phyloP scores from a whole-genome alignment of 2,113 vertebrate genomes.

The Tiliqua scincoides region DNA sequence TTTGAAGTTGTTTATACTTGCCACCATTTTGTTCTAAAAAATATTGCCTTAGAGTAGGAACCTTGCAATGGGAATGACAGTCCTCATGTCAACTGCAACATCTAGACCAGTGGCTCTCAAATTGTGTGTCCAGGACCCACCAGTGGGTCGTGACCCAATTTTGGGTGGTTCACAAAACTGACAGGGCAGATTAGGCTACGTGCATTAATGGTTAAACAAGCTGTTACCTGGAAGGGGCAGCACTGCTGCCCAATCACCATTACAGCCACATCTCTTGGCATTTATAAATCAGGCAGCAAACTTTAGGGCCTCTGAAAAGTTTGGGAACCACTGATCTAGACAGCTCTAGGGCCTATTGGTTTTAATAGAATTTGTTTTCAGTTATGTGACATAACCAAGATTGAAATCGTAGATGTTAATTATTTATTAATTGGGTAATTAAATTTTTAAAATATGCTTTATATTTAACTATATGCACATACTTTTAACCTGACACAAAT shows the following conservation, averaged over 20 bases:
- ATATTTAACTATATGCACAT: slow-evolving; percentile 3
- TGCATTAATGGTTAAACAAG: too few species aligned
- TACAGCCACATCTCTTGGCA: too few species aligned
- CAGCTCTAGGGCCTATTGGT: not conserved
- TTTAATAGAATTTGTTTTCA: not conserved
- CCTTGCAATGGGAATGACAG: not conserved
- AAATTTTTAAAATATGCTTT: not conserved
- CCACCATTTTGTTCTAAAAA: not conserved
- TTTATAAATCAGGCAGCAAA: too few species aligned
- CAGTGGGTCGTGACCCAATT: too few species aligned
- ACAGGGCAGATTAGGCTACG: too few species aligned
- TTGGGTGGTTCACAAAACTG: too few species aligned
- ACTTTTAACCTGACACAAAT: slow-evolving; percentile 35
- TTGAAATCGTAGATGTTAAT: not conserved
- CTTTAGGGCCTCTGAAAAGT: too few species aligned
- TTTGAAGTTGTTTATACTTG: not conserved
- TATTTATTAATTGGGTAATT: not conserved
- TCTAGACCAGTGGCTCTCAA: not conserved
- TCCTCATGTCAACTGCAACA: not conserved
- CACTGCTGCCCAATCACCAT: too few species aligned
- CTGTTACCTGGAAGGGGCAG: too few species aligned
- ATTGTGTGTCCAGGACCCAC: too few species aligned
- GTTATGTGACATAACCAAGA: not conserved
- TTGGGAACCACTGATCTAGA: too few species aligned
- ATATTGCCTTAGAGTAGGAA: not conserved